phyloP scores from a whole-genome alignment of 2,113 vertebrate species.

The Marmota flaviventris region DNA sequence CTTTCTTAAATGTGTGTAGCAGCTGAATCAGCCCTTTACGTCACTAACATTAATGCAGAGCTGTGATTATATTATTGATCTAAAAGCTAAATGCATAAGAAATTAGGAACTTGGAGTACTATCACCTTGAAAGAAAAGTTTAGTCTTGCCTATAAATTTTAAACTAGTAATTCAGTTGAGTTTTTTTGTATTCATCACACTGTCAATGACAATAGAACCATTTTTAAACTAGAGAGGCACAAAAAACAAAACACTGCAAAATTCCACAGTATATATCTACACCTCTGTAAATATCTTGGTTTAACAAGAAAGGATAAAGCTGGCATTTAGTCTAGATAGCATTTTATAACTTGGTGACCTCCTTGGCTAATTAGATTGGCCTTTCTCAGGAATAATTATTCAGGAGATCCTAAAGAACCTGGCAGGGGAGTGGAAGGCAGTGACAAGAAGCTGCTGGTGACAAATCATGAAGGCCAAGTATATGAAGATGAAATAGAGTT shows the following conservation, averaged over 20 bases:
- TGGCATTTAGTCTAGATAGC: background rate
- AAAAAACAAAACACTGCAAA: background rate
- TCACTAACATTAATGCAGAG: conserved; percentile 42
- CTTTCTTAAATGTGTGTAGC: conserved; percentile 37
- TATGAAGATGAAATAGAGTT: no score
- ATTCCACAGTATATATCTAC: conserved; percentile 10
- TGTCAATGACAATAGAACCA: background rate
- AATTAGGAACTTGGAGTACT: conserved; percentile 45
- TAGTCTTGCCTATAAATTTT: conserved; percentile 58
- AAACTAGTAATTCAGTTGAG: conserved; percentile 41
- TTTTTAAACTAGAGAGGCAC: conserved; percentile 27
- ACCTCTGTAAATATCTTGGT: background rate
- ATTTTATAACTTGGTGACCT: background rate
- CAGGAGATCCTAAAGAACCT: background rate
- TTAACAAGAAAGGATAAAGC: background rate
- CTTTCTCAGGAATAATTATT: background rate
- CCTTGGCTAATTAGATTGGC: background rate
- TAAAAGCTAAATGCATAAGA: conserved; percentile 68
- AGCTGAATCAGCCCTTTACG: conserved; percentile 68
- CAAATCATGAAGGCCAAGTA: background rate
- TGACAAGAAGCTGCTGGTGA: background rate
- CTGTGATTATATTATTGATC: conserved; percentile 70
- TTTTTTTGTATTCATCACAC: conserved; percentile 59
- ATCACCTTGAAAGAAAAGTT: conserved; percentile 56
- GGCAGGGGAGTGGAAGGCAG: background rate